phyloP scores from a whole-genome alignment of 2,888 invertebrate species.

The Andrena camellia region DNA sequence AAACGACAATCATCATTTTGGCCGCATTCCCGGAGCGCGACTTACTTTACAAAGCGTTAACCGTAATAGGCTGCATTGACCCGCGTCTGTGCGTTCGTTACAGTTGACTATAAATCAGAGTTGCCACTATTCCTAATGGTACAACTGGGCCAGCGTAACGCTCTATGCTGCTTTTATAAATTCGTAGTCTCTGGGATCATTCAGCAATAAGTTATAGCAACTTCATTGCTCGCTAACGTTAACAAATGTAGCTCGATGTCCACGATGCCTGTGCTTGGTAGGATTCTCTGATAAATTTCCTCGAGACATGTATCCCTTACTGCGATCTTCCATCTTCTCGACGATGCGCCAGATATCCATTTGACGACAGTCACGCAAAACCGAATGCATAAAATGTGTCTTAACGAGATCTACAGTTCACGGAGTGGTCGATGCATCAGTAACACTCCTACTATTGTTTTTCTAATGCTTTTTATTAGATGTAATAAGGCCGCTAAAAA shows the following conservation, averaged over 20 bases:
- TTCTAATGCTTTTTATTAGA: neutral
- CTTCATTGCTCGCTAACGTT: too few relatives aligned
- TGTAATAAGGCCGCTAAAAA: neutral
- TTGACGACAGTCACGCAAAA: slow-evolving; percentile 21
- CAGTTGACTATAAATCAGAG: slow-evolving; percentile 75
- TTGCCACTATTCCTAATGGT: slow-evolving; percentile 69
- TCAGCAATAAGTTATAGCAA: neutral
- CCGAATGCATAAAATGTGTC: slow-evolving; percentile 68
- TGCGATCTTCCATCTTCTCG: neutral
- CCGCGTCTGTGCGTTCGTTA: slow-evolving; percentile 71
- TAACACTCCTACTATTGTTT: slow-evolving; percentile 19
- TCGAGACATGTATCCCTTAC: neutral
- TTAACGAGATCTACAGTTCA: slow-evolving; percentile 72
- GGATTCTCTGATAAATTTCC: neutral
- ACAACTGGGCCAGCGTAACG: slow-evolving; percentile 46
- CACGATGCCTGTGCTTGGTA: too few relatives aligned
- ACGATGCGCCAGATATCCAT: slow-evolving; percentile 18
- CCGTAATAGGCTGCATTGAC: slow-evolving; percentile 79
- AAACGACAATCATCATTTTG: slow-evolving; percentile 80
- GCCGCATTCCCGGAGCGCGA: slow-evolving; percentile 77
- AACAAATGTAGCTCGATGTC: too few relatives aligned
- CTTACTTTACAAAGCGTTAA: slow-evolving; percentile 76
- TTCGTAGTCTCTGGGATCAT: neutral
- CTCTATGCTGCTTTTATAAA: slow-evolving; percentile 3
- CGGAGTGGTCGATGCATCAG: slow-evolving; percentile 23